Evolutionary conservation across 2,888 invertebrate species (phyloP).

Genomic region (Megaustenia siamemsis): DNA sequence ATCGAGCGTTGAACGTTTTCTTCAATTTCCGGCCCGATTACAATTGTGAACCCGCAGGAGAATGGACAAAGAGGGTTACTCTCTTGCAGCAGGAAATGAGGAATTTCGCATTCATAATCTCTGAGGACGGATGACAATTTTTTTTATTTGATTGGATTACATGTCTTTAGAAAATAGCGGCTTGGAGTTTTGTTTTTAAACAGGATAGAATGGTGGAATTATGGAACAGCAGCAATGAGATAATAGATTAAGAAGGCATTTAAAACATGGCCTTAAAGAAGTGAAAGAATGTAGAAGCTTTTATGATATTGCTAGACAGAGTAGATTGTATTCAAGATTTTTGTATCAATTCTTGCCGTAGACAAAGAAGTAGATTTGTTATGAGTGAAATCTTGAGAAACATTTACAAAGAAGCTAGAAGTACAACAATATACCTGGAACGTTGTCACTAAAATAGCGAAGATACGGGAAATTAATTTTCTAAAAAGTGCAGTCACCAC

Average conservation of each 20-base stretch:
- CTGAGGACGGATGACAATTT: background rate
- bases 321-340: no score
- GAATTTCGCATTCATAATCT: background rate
- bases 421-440: background rate
- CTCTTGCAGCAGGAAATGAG: conserved; percentile 2
- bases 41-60: background rate
- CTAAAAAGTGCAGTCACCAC: background rate
- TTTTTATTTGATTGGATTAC: conserved; percentile 5
- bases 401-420: background rate
- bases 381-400: background rate
- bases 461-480: background rate
- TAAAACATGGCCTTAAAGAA: no score
- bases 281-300: no score
- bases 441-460: background rate
- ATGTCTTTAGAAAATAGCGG: conserved; percentile 3
- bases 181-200: background rate
- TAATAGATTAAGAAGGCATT: background rate
- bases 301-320: no score
- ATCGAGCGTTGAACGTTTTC: conserved; percentile 11
- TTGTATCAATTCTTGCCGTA: background rate
- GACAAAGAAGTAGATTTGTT: background rate
- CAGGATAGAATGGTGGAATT: background rate
- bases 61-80: conserved; percentile 22
- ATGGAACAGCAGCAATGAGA: background rate
- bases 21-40: conserved; percentile 39